These are phyloP conservation scores for Drosophila demipolita DNA, from an alignment of 2,888 invertebrate species.

Conservation along the genomic window DNA sequence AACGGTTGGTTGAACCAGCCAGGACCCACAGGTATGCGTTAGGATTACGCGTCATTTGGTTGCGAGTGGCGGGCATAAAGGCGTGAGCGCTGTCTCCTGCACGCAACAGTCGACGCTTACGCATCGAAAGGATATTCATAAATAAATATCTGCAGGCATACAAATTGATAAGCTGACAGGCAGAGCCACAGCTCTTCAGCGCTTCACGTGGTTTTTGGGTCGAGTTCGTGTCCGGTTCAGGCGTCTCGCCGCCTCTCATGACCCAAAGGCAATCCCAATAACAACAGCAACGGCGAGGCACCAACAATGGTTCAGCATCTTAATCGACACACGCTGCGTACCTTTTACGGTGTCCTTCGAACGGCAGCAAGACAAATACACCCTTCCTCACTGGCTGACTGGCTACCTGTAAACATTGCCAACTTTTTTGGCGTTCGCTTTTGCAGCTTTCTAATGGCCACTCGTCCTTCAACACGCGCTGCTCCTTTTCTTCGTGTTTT, in stretches of 20 bases:
- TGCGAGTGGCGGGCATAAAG: constrained; percentile 49
- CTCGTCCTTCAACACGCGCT: constrained; percentile 77
- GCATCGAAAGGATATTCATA: constrained; percentile 75
- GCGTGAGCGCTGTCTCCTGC: constrained; percentile 39
- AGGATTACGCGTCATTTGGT: constrained; percentile 72
- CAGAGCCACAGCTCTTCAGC: constrained; percentile 25
- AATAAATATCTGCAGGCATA: constrained; percentile 79
- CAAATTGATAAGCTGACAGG: constrained; percentile 77
- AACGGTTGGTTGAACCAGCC: constrained; percentile 24
- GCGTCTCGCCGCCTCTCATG: constrained; percentile 55
- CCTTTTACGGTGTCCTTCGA: constrained; percentile 67
- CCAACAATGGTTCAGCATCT: constrained; percentile 62
- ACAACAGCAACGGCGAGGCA: constrained; percentile 16
- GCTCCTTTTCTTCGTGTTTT: constrained; percentile 57
- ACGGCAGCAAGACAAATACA: constrained; percentile 52
- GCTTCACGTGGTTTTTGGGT: constrained; percentile 4
- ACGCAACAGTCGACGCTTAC: constrained; percentile 35
- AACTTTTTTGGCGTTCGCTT: constrained; percentile 54
- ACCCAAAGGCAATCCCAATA: constrained; percentile 48
- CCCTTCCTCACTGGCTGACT: constrained; percentile 18
- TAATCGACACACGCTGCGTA: constrained; percentile 73
- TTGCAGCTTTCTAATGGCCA: constrained; percentile 72
- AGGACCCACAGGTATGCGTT: constrained; percentile 67
- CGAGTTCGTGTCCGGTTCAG: constrained; percentile 20
- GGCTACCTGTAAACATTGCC: constrained; percentile 70